phyloP scores from a whole-genome alignment of 2,888 invertebrate genomes.

The Synergus umbraculus region DNA sequence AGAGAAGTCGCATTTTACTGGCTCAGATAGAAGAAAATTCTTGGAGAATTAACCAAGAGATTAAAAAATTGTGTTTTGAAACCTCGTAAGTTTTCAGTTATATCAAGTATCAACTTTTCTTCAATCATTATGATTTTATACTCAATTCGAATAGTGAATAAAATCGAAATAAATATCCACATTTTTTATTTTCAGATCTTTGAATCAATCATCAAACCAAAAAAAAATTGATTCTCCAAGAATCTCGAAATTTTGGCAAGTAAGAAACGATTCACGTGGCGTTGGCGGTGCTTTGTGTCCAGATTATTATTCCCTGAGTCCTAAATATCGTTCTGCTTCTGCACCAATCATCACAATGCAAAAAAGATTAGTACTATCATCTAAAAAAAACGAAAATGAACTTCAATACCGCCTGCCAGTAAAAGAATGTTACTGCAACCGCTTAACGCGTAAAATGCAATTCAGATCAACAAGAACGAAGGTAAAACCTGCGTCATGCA shows the following conservation, averaged over 20 bases:
- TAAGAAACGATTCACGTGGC: constrained; percentile 59
- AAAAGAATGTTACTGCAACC: constrained; percentile 68
- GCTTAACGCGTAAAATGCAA: constrained; percentile 52
- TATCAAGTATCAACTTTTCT: background rate
- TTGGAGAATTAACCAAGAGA: constrained; percentile 51
- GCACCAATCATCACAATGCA: constrained; percentile 49
- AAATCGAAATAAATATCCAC: too few species aligned
- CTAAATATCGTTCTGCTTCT: constrained; percentile 22
- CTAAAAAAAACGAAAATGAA: constrained; percentile 56
- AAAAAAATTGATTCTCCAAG: constrained; percentile 27
- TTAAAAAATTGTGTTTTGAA: constrained; percentile 49
- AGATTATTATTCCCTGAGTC: constrained; percentile 47
- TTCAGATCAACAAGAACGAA: constrained; percentile 49
- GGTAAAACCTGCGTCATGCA: constrained; percentile 51
- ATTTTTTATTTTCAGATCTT: constrained; percentile 6
- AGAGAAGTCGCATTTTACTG: constrained; percentile 57
- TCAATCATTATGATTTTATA: background rate
- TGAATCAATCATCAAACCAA: background rate
- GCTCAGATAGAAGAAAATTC: constrained; percentile 52
- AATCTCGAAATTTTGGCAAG: constrained; percentile 57
- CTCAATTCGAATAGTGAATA: background rate
- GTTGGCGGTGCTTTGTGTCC: constrained; percentile 53
- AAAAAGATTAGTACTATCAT: constrained; percentile 60
- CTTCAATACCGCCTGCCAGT: constrained; percentile 59
- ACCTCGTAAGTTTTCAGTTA: constrained; percentile 55